phyloP scores from a whole-genome alignment of 64 coral and sea anemone species.

The Astreopora myriophthalma region DNA sequence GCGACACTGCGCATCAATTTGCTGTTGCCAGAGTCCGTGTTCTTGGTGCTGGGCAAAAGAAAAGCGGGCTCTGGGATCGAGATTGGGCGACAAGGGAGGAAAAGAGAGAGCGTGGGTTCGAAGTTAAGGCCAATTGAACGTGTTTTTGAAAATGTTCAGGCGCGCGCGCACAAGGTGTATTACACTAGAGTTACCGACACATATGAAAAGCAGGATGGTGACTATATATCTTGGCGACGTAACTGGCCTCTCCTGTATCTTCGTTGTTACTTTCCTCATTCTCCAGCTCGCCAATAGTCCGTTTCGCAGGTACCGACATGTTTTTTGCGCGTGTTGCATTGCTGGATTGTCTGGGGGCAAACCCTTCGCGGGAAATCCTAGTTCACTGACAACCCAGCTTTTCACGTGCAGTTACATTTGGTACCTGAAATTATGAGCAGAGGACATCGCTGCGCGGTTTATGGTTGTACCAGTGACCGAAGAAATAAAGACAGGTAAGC shows the following conservation, averaged over 20 bases:
- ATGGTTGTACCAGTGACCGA: neutral
- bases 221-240: neutral
- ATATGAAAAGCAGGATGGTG: conserved; percentile 19
- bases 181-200: conserved; percentile 40
- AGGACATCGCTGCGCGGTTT: neutral
- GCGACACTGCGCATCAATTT: too few species aligned
- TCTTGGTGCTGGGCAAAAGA: too few species aligned
- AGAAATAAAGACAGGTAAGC: neutral
- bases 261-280: neutral
- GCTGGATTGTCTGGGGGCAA: neutral
- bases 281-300: neutral
- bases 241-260: neutral
- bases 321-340: neutral
- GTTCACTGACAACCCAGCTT: too few species aligned
- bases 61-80: too few species aligned
- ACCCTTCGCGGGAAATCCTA: neutral
- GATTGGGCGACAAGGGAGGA: too few species aligned
- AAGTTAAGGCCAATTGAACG: conserved; percentile 81
- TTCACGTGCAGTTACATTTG: too few species aligned
- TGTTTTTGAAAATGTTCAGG: conserved; percentile 35
- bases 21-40: too few species aligned
- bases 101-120: too few species aligned
- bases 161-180: conserved; percentile 47
- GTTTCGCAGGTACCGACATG: neutral
- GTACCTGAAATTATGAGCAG: neutral